Base-by-base conservation (phyloP, 2,888 invertebrate genomes). In the Andrena dorsata region DNA sequence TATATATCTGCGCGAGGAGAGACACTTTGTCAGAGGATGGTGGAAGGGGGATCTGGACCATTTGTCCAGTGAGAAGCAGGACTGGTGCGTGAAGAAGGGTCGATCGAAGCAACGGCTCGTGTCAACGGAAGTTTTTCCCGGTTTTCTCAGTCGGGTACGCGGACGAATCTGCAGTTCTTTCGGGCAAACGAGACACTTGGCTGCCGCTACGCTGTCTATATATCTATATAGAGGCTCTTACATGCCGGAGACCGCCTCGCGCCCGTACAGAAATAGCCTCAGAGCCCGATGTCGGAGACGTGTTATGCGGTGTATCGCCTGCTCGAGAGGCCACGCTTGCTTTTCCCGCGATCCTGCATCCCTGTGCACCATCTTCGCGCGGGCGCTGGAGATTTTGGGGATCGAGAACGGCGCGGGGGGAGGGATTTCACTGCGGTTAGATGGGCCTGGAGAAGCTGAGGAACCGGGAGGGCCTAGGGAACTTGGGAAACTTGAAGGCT, bases 261-360 rank as follows among this genome's bases (percentile, higher is more conserved):
- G 85, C 85, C 82, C 80, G 87, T 90, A 90, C 92, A 92, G 91
- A 92, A 92, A 92, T 92, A 92, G 89, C 90, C 86, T 88, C 88
- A 89, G 85, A 85, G 88, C 88, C 87, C 89, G 90, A 90, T 87
- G 77, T 53, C 84, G 41, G 80, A 80, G 72, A 80, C 82, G 83
- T 85, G 86, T 89, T 86, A 84, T 82, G 87, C 82, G 85, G 82
- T 85, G 79, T 86, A 87, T 87, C 85, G 79, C 70, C 63, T 75
- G 65, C 75, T 79, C 86, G 69, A 66, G 68, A 69, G 79, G 76
- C 76, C 85, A 64, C 74, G 75, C 72, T 85, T 71, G 83, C 82
- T 85, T 85, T 84, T 71, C 82, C 78, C 74, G 74, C 71, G 80
- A 74, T 80, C 71, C 73, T 85, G 72, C 63, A 28, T 71, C 78